Evolutionary conservation across 2,113 vertebrate genomes (phyloP).

Genomic region (Corythaixoides concolor): DNA sequence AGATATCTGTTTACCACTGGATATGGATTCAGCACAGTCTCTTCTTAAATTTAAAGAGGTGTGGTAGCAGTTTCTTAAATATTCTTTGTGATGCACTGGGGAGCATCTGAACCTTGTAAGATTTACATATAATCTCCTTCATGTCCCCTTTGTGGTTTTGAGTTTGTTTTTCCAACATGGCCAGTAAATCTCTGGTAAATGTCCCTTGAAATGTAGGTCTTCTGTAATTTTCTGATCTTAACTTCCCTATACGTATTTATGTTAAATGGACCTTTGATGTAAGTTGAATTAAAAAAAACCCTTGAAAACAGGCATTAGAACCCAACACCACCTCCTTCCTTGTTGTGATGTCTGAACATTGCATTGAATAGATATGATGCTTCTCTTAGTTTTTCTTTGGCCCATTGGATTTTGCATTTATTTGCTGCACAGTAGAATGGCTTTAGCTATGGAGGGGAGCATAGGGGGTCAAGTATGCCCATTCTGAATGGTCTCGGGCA

Average conservation of each 20-base stretch:
- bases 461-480: not conserved
- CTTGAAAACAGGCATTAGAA: not conserved
- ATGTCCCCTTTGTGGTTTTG: not conserved
- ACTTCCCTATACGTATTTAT: not conserved
- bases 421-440: not conserved
- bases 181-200: not conserved
- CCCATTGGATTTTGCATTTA: not conserved
- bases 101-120: not conserved
- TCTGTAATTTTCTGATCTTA: not conserved
- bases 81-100: not conserved
- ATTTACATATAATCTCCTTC: not conserved
- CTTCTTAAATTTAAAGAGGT: constrained; percentile 91
- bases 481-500: not conserved
- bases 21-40: constrained; percentile 87
- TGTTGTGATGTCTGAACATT: not conserved
- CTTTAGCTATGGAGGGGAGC: not conserved
- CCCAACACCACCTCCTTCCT: not conserved
- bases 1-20: constrained; percentile 78
- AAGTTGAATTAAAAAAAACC: not conserved
- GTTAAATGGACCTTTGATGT: not conserved
- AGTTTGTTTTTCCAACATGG: not conserved
- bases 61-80: not conserved
- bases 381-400: not conserved
- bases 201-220: not conserved
- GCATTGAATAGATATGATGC: not conserved